phyloP scores from a whole-genome alignment of 2,888 invertebrate species.

The Mesorhabditis sp. region DNA sequence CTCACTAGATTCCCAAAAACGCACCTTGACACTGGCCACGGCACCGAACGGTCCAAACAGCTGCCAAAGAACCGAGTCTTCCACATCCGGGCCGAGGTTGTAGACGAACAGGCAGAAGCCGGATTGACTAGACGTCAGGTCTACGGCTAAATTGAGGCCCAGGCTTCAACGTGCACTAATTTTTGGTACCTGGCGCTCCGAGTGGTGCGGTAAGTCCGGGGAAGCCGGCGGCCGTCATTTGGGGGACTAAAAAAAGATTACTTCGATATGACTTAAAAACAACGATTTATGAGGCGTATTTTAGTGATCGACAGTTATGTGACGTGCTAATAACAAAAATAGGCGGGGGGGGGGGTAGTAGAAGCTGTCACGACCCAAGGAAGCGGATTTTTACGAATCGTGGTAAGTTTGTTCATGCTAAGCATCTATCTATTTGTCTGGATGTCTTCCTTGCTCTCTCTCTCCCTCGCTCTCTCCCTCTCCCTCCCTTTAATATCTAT shows the following conservation, averaged over 20 bases:
- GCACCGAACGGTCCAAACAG: constrained; percentile 94
- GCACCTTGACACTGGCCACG: constrained; percentile 86
- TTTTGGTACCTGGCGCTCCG: neutral
- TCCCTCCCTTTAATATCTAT: no score
- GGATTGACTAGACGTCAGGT: constrained; percentile 61
- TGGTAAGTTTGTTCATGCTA: no score
- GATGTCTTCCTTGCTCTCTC: no score
- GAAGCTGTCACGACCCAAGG: no score
- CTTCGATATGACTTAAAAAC: neutral
- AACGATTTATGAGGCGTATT: no score
- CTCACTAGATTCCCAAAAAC: constrained; percentile 7
- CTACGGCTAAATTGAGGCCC: neutral
- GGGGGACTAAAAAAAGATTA: neutral
- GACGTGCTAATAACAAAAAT: no score
- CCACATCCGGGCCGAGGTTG: constrained; percentile 84
- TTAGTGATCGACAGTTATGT: no score
- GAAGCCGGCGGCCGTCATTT: neutral
- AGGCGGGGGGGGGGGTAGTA: no score
- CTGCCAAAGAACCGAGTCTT: constrained; percentile 87
- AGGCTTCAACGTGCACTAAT: no score
- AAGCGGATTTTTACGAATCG: no score
- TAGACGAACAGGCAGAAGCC: constrained; percentile 91
- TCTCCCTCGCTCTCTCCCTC: no score
- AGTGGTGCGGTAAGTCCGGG: neutral
- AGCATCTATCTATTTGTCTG: no score